Conservation (phyloP, 2,113 vertebrate species). For the Mustela nigripes region DNA sequence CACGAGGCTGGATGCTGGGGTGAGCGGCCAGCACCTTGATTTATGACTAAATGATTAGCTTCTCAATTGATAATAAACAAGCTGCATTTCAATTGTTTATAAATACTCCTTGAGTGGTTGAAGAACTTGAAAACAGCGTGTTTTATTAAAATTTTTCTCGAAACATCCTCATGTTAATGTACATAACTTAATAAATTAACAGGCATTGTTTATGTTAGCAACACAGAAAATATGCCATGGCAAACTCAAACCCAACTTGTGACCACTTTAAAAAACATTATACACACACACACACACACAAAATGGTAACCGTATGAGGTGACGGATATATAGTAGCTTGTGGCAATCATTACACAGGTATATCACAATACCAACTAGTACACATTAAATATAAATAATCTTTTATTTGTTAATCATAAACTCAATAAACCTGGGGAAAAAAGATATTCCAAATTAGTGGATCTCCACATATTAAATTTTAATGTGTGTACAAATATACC, state of each 20-base stretch:
- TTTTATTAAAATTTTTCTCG: neutral
- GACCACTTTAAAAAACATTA: neutral
- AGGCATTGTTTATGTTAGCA: slow-evolving; percentile 13
- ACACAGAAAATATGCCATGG: neutral
- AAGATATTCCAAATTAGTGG: neutral
- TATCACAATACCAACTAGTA: neutral
- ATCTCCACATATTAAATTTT: neutral
- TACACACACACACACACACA: too few species aligned
- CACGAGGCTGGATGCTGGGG: neutral
- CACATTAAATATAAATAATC: neutral
- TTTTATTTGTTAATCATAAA: neutral
- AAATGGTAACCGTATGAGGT: neutral
- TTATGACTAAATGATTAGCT: neutral
- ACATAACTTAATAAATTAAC: slow-evolving; percentile 15
- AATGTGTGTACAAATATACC: neutral
- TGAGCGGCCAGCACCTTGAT: fast-evolving
- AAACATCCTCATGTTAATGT: neutral
- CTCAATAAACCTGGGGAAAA: neutral
- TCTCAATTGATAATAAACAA: neutral
- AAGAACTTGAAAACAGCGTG: neutral
- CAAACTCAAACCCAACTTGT: neutral
- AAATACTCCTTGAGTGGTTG: neutral
- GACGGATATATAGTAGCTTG: neutral
- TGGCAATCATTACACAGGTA: neutral
- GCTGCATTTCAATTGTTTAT: neutral